phyloP scores from a whole-genome alignment of 23 tunicate genomes.

The Trididemnum clinides region DNA sequence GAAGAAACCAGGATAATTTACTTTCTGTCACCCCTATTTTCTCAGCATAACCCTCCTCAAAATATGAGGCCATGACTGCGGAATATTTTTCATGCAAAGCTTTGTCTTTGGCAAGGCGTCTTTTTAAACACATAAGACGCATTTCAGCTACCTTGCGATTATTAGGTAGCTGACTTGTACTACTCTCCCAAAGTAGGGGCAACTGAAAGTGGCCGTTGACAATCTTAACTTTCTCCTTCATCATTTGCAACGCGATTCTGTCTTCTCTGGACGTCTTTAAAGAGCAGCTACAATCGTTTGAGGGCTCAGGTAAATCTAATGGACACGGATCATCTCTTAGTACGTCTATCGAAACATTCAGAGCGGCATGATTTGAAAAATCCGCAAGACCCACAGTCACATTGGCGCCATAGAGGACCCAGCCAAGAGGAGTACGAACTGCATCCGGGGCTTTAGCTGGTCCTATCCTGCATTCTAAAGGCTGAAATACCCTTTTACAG shows the following conservation, averaged over 20 bases:
- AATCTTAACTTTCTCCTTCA: background rate
- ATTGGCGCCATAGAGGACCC: too few relatives aligned
- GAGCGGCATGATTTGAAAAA: too few relatives aligned
- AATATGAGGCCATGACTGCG: background rate
- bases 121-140: background rate
- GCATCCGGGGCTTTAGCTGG: too few relatives aligned
- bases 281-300: too few relatives aligned
- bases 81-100: background rate
- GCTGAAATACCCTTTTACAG: too few relatives aligned
- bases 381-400: too few relatives aligned
- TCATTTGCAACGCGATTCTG: background rate
- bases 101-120: background rate
- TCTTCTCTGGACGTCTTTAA: constrained; percentile 4
- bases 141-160: background rate
- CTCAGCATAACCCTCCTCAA: background rate
- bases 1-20: background rate
- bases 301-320: too few relatives aligned
- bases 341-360: too few relatives aligned
- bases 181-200: background rate
- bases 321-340: too few relatives aligned
- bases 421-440: too few relatives aligned
- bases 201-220: background rate
- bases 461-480: too few relatives aligned
- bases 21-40: background rate
- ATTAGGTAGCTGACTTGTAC: background rate